Evolutionary conservation across 2,113 vertebrate species (phyloP).

Genomic region (Cacatua alba): DNA sequence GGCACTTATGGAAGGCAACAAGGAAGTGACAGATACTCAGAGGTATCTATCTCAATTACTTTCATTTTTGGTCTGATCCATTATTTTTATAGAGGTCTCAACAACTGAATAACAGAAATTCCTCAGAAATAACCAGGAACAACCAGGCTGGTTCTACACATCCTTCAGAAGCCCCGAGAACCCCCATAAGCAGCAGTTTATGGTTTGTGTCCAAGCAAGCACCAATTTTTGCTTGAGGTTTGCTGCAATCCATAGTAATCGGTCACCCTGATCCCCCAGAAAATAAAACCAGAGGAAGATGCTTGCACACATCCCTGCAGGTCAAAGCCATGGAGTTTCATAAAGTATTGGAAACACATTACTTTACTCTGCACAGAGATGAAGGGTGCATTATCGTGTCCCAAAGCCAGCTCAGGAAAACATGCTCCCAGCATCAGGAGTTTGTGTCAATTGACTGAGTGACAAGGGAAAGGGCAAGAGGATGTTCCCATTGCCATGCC

Average conservation of each 20-base stretch:
- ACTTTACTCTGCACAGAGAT: background rate
- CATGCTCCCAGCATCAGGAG: background rate
- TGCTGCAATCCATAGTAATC: accelerated
- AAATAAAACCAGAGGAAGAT: background rate
- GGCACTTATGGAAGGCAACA: background rate
- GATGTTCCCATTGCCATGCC: background rate
- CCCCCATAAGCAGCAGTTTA: background rate
- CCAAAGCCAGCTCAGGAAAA: background rate
- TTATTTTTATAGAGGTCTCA: background rate
- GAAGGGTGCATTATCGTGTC: background rate
- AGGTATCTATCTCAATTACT: background rate
- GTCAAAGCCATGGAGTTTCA: background rate
- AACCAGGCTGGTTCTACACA: background rate
- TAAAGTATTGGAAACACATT: background rate
- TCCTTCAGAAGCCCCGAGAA: background rate
- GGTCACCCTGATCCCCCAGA: background rate
- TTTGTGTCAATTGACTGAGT: background rate
- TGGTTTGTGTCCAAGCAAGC: background rate
- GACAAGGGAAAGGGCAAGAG: background rate
- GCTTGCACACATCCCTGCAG: background rate
- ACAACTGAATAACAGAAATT: background rate
- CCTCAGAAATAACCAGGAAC: background rate
- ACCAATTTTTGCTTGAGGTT: background rate
- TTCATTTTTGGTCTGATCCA: background rate
- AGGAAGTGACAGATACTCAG: background rate